Base-by-base conservation (phyloP, 2,113 vertebrate species). In the Sula dactylatra region DNA sequence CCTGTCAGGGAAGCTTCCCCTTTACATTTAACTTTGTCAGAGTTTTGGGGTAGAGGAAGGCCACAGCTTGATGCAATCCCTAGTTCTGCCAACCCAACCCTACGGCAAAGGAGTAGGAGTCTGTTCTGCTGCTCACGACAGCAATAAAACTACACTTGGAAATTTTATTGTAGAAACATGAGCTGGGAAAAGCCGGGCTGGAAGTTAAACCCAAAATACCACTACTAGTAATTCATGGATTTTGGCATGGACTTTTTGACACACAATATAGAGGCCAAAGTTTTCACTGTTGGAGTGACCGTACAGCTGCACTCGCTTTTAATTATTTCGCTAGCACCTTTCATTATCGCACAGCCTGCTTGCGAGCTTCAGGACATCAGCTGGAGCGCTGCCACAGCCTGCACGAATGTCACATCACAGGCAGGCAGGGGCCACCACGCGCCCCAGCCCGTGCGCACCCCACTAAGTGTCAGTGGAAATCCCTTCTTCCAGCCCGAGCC, bases 361-460 rank as follows among this genome's bases (percentile, higher is more conserved):
- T 2, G 0, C 34, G 56, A 55, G 67, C 54, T 54, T 31, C 2
- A 1, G 42, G 89, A 74, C 0, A 0, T 86, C 93, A 93, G 77
- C 73, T 62, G 84, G 77, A 91, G 47, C 6, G 0, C 26, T 16
- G 58, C 76, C 80, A 74, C 72, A 64, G 77, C 81, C 61, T 55
- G 27, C 40, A 65, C 4, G 1, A 76, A 69, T 25, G 52, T 44
- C 84, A 78, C 81, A 54, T 45, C 50, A 16, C 32, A 78, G 42
- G 55, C 2, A 0, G 3, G 3, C 50, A 50, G 42, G 42, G 50
- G 40, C 38, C 80, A 66, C 50, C 50, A 18, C 0, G 0, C 0
- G 0, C n/a, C n/a, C 10, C 56, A 40, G 47, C 17, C 27, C 4
- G 2, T 13, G 29, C 0, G 0, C 16, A 22, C 25, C 34, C 26